Evolutionary conservation across 2,113 vertebrate species (phyloP).

Genomic region (Pangasianodon gigas): DNA sequence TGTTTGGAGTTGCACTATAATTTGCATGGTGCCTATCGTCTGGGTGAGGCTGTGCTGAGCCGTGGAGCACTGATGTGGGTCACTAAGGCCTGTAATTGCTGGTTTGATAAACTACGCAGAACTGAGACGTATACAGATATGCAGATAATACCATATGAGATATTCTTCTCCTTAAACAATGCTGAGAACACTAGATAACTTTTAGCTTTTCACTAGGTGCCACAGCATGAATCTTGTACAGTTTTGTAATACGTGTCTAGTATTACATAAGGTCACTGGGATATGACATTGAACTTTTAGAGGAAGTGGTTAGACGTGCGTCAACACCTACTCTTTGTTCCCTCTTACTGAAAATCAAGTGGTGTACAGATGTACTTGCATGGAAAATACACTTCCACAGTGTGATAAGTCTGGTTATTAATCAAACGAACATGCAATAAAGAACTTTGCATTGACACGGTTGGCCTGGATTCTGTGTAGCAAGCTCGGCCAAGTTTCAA

Average conservation of each 20-base stretch:
- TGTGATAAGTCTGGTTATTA: background rate
- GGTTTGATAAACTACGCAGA: conserved; percentile 42
- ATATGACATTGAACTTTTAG: conserved; percentile 23
- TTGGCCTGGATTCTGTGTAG: conserved; percentile 5
- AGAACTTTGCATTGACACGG: conserved; percentile 13
- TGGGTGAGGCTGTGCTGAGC: conserved; percentile 53
- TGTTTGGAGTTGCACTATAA: conserved; percentile 60
- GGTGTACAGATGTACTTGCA: conserved; percentile 26
- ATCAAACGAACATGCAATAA: conserved; percentile 20
- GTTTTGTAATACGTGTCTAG: conserved; percentile 23
- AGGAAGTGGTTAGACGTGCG: conserved; percentile 42
- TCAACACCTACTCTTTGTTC: conserved; percentile 45
- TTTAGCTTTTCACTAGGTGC: background rate
- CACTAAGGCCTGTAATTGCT: conserved; percentile 50
- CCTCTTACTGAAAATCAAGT: conserved; percentile 44
- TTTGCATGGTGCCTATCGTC: conserved; percentile 65
- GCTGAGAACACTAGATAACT: background rate
- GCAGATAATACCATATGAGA: conserved; percentile 39
- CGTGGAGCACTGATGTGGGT: conserved; percentile 48
- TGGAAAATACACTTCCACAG: background rate
- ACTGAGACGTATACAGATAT: conserved; percentile 19
- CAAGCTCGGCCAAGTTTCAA: conserved; percentile 39
- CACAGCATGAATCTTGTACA: background rate
- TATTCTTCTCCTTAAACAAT: background rate
- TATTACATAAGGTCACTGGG: conserved; percentile 27